Evolutionary conservation across 2,888 invertebrate species (phyloP).

Genomic region (Chrysina gloriosa): DNA sequence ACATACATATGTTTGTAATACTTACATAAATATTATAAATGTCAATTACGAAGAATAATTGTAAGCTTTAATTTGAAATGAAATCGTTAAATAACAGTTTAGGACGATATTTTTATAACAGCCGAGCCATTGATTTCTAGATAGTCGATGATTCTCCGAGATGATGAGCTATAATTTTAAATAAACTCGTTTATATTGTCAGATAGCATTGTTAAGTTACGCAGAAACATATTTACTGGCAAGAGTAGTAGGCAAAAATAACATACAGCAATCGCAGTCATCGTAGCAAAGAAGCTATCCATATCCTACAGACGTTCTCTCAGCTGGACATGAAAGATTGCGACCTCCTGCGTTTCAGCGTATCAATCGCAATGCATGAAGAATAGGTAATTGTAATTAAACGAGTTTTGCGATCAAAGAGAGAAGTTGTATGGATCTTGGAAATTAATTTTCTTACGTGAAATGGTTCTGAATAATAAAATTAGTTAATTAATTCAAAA

Average conservation of each 20-base stretch:
- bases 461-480: neutral
- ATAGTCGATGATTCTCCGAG: too few relatives aligned
- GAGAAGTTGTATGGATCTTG: neutral
- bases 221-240: neutral
- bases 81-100: too few relatives aligned
- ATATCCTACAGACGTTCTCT: neutral
- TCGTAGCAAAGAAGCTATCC: neutral
- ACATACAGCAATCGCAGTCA: neutral
- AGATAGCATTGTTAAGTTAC: neutral
- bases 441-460: neutral
- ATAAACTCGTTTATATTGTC: neutral
- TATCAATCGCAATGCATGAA: neutral
- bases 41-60: too few relatives aligned
- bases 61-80: too few relatives aligned
- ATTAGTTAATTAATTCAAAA: neutral
- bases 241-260: neutral
- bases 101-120: too few relatives aligned
- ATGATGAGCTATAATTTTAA: neutral
- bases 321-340: neutral
- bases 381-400: neutral
- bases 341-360: neutral
- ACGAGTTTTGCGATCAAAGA: neutral
- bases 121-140: too few relatives aligned
- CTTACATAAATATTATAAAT: too few relatives aligned
- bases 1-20: too few relatives aligned